A percentile compares a stretch with the other conserved stretches of the same genome.
phyloP scores from a whole-genome alignment of 1,140 invertebrate genomes.

The Pogonomyrmex californicus region DNA sequence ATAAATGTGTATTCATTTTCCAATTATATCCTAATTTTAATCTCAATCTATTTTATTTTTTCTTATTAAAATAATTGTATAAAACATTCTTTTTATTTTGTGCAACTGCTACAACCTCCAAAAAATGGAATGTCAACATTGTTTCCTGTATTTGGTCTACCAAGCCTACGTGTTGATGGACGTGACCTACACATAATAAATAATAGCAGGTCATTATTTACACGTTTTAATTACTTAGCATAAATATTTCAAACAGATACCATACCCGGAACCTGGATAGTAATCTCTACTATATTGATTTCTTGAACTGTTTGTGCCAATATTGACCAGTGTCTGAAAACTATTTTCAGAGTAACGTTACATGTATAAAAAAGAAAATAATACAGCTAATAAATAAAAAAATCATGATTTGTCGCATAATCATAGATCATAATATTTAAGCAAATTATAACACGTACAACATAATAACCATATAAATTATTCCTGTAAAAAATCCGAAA shows the following conservation, averaged over 20 bases:
- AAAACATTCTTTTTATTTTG: conserved; percentile 54
- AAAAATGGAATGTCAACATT: conserved; percentile 73
- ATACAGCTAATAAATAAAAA: neutral
- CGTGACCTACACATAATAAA: conserved; percentile 58
- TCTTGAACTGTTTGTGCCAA: conserved; percentile 64
- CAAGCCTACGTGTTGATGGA: conserved; percentile 72
- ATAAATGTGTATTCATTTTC: conserved; percentile 3
- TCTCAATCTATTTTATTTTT: neutral
- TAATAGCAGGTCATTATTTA: conserved; percentile 15
- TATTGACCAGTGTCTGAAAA: conserved; percentile 76
- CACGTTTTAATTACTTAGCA: neutral
- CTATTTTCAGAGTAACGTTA: conserved; percentile 53
- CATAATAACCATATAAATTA: conserved; percentile 75
- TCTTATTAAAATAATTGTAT: neutral
- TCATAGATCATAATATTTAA: neutral
- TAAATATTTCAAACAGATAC: conserved; percentile 6
- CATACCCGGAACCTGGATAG: conserved; percentile 77
- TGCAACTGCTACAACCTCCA: conserved; percentile 80
- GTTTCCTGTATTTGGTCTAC: conserved; percentile 71
- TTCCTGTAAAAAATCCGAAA: conserved; percentile 66
- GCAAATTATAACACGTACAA: conserved; percentile 73
- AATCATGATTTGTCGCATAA: neutral
- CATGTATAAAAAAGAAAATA: neutral
- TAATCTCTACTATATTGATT: conserved; percentile 70
- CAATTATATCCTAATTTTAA: neutral